These are phyloP conservation scores for Girardinus metallicus DNA, from an alignment of 2,797 vertebrate genomes.

Conservation along the genomic window DNA sequence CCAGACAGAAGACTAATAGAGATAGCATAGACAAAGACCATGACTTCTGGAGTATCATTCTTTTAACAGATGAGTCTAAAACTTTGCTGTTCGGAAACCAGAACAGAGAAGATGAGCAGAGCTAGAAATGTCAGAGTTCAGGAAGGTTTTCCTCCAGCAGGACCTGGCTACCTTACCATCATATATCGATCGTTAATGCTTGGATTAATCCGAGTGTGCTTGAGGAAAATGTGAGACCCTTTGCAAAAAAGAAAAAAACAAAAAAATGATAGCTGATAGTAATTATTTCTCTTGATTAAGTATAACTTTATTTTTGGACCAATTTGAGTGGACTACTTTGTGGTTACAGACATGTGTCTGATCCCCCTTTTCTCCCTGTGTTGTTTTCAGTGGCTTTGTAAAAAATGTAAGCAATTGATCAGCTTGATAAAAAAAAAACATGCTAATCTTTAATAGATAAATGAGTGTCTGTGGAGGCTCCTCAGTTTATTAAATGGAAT, in stretches of 20 bases:
- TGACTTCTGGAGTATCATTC: neutral
- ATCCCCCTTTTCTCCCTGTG: neutral
- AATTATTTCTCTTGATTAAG: neutral
- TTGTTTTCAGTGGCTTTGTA: neutral
- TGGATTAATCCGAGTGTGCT: neutral
- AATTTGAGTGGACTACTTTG: neutral
- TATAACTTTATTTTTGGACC: neutral
- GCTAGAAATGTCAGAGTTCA: neutral
- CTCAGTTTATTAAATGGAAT: neutral
- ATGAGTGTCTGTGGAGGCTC: neutral
- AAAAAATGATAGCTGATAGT: neutral
- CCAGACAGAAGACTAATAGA: neutral
- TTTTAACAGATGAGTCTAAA: neutral
- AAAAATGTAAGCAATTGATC: neutral
- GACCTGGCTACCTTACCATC: neutral
- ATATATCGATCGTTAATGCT: neutral
- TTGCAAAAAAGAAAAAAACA: neutral
- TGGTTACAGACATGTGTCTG: neutral
- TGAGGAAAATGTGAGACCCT: neutral
- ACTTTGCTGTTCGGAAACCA: neutral
- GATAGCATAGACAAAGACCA: neutral
- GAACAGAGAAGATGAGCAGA: neutral
- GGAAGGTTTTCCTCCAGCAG: neutral
- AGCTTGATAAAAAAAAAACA: neutral
- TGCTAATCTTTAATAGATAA: neutral